phyloP scores from a whole-genome alignment of 2,888 invertebrate species.

The Odontomyia ornata region DNA sequence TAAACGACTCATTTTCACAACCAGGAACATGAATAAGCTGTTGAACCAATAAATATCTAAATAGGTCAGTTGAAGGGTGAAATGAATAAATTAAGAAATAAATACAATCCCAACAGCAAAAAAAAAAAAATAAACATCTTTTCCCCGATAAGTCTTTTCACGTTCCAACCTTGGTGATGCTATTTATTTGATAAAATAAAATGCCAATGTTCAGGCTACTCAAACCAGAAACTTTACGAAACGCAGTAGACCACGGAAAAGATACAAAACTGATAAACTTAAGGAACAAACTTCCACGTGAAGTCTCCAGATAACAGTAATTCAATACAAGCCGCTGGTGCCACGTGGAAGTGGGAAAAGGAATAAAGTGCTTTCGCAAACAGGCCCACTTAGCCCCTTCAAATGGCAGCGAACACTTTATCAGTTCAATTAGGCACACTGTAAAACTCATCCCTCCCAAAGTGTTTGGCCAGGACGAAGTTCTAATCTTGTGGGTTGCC shows the following conservation, averaged over 20 bases:
- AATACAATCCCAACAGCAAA: not conserved
- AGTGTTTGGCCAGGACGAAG: not conserved
- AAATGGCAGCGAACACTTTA: slow-evolving; percentile 7
- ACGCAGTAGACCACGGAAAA: slow-evolving; percentile 18
- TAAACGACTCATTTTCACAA: no score
- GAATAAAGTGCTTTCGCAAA: not conserved
- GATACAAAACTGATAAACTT: slow-evolving; percentile 21
- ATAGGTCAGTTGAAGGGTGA: no score
- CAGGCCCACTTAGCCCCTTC: not conserved
- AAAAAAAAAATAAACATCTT: not conserved
- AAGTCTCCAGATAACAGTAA: slow-evolving; percentile 9
- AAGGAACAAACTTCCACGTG: not conserved
- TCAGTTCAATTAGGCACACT: slow-evolving; percentile 25
- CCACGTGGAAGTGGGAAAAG: not conserved
- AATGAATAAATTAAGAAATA: no score
- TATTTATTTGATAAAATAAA: no score
- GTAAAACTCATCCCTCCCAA: slow-evolving; percentile 20
- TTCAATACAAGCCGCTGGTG: not conserved
- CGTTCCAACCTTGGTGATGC: not conserved
- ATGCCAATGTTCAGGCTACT: not conserved
- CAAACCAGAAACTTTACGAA: not conserved
- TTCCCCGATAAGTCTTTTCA: not conserved
- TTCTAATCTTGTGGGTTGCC: slow-evolving; percentile 20
- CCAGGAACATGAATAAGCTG: no score
- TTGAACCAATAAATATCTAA: no score